Conservation (phyloP, 2,797 vertebrate species). For the Molothrus ater region DNA sequence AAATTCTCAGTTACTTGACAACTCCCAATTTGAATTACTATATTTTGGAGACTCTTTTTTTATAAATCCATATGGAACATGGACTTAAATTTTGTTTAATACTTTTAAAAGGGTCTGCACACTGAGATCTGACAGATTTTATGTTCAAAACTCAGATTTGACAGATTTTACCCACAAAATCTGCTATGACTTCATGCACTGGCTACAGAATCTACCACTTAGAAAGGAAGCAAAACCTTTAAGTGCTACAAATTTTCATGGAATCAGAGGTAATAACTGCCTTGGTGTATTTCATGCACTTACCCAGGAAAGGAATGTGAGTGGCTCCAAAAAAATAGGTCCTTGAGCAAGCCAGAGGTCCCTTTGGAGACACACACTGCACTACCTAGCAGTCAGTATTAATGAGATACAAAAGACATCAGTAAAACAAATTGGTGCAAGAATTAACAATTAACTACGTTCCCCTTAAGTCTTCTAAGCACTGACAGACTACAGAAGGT, state of each 20-base stretch:
- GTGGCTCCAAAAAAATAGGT: slow-evolving; percentile 96
- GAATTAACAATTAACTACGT: not conserved
- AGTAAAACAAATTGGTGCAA: not conserved
- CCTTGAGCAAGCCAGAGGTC: slow-evolving; percentile 90
- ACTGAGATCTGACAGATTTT: not conserved
- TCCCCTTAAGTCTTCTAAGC: slow-evolving; percentile 41
- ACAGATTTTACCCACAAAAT: not conserved
- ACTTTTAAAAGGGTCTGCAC: not conserved
- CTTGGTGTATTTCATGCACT: slow-evolving; percentile 17
- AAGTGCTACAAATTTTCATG: not conserved
- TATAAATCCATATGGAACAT: rapidly evolving
- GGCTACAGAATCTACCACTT: not conserved
- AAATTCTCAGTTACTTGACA: not conserved
- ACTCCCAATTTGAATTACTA: rapidly evolving
- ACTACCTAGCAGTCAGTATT: slow-evolving; percentile 80
- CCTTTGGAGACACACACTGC: slow-evolving; percentile 94
- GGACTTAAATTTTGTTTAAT: not conserved
- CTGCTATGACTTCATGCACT: not conserved
- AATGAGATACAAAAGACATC: not conserved
- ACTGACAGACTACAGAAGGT: slow-evolving; percentile 29
- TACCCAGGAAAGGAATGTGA: slow-evolving; percentile 90
- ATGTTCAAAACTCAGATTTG: not conserved
- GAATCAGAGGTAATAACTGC: not conserved
- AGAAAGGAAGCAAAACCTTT: not conserved
- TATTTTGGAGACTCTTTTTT: not conserved